Percentiles rank a stretch among this genome's conserved stretches.
Conservation (phyloP, 2,113 vertebrate genomes). For the Xenotilapia leptura region DNA sequence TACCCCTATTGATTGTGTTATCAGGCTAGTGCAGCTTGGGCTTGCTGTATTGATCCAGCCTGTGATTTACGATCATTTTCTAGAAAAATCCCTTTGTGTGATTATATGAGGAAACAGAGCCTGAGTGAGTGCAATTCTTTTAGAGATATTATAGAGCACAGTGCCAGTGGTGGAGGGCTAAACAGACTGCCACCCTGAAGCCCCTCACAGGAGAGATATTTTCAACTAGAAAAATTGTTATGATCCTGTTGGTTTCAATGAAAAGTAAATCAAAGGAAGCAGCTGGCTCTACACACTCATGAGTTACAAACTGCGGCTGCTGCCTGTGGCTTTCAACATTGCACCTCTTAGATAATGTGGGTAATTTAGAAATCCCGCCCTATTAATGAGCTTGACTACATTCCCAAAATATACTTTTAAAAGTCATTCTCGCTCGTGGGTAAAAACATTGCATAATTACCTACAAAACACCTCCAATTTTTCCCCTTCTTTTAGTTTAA, state of each 20-base stretch:
- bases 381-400: background rate
- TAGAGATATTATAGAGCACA: conserved; percentile 63
- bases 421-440: background rate
- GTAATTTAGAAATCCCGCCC: background rate
- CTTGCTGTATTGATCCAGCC: conserved; percentile 83
- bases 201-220: background rate
- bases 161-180: conserved; percentile 65
- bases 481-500: background rate
- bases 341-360: background rate
- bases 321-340: background rate
- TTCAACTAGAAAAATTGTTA: conserved; percentile 23
- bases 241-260: conserved; percentile 1
- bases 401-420: background rate
- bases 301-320: background rate
- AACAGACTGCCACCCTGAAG: conserved; percentile 10
- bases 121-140: conserved; percentile 83
- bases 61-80: conserved; percentile 98
- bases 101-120: conserved; percentile 88
- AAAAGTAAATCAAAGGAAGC: conserved; percentile 11
- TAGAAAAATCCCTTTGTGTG: conserved; percentile 92
- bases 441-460: background rate
- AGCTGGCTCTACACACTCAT: background rate
- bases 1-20: conserved; percentile 96
- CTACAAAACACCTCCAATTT: background rate
- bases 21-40: conserved; percentile 85